phyloP scores from a whole-genome alignment of 2,888 invertebrate genomes.

The Eilema griseolum region DNA sequence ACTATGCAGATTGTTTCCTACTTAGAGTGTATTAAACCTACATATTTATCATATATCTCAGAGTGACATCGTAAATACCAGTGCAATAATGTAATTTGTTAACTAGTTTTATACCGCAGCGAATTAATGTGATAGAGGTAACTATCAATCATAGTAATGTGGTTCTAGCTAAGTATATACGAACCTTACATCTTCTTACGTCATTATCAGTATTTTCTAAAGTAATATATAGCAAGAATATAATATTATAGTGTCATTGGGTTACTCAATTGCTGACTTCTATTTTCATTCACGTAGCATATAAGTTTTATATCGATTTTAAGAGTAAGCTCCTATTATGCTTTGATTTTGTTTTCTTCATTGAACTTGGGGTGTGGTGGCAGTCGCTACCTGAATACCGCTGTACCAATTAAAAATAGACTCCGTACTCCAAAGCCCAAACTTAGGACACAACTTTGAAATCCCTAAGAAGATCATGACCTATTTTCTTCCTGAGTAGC shows the following conservation, averaged over 20 bases:
- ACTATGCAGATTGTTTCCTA: no score
- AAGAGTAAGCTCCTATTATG: neutral
- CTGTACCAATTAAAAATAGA: no score
- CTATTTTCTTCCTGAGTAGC: no score
- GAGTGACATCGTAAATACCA: slow-evolving; percentile 19
- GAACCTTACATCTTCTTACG: slow-evolving; percentile 5
- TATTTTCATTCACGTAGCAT: neutral
- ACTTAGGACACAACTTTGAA: no score
- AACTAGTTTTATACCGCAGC: slow-evolving; percentile 37
- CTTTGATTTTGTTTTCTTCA: neutral
- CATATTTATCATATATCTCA: neutral
- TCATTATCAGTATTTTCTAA: slow-evolving; percentile 6
- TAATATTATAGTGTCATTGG: neutral
- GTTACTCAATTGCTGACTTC: neutral
- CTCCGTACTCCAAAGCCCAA: no score
- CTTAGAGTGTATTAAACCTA: no score
- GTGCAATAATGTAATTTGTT: slow-evolving; percentile 31
- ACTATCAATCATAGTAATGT: slow-evolving; percentile 36
- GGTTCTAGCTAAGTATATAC: slow-evolving; percentile 17
- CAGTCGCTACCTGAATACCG: no score
- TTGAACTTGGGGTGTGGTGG: no score
- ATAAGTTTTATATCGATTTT: neutral
- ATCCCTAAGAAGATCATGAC: no score
- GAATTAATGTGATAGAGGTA: slow-evolving; percentile 35
- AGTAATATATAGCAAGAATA: neutral